phyloP scores from a whole-genome alignment of 30 jellyfish, hydroid and myxozoan species.

The Hydra vulgaris region DNA sequence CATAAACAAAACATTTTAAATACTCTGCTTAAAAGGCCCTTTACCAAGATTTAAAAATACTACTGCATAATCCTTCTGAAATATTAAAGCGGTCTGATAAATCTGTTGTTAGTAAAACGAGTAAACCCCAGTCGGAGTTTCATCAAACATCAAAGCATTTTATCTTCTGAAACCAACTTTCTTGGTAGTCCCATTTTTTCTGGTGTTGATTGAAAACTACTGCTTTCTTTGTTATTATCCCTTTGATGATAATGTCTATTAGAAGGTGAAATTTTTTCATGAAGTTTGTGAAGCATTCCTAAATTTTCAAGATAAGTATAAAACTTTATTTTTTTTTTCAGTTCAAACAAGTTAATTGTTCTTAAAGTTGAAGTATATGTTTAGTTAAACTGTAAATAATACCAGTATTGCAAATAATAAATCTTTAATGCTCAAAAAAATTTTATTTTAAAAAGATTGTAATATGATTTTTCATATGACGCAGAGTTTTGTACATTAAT shows the following conservation, averaged over 20 bases:
- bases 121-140: not conserved
- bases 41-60: not conserved
- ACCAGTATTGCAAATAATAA: too few species aligned
- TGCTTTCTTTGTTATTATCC: not conserved
- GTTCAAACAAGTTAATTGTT: too few species aligned
- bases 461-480: too few species aligned
- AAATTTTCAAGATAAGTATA: not conserved
- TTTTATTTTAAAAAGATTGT: too few species aligned
- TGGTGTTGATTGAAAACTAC: not conserved
- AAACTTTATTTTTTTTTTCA: too few species aligned
- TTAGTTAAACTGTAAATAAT: too few species aligned
- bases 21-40: conserved; percentile 3
- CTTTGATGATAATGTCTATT: too few species aligned
- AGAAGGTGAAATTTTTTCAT: not conserved
- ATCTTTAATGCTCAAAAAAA: too few species aligned
- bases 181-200: not conserved
- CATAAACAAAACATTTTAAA: not conserved
- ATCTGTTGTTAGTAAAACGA: not conserved
- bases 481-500: too few species aligned
- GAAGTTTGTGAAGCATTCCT: too few species aligned
- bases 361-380: too few species aligned
- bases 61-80: not conserved
- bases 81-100: not conserved
- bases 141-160: not conserved
- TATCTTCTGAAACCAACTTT: not conserved